Base-by-base conservation (phyloP, 2,888 invertebrate species). In the Germaria angustata region DNA sequence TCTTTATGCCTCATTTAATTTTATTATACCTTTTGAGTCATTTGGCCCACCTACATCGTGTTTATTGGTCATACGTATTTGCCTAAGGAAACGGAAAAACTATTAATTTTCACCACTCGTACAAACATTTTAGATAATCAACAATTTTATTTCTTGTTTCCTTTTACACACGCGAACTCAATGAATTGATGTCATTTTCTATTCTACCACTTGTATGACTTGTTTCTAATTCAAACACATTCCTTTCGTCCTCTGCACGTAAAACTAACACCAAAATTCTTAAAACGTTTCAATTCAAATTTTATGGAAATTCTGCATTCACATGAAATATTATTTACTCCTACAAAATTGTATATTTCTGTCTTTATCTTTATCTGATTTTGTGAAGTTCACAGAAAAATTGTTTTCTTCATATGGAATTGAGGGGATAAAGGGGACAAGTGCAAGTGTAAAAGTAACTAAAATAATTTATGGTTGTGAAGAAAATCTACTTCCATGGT, bases 261-360 rank as follows among this genome's bases (percentile, higher is more conserved):
- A 0, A 53, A 44, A 53, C 13, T 53, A 15, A 61, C 46, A 51
- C 32, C 15, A 15, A 15, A 46, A n/a, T 57, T 80, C 46, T 32
- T 75, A 51, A 59, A 76, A 53, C 61, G 59, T 55, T 76, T 66
- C 61, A 61, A 66, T 66, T 77, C 24, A 61, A 77, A 66, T 59
- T n/a, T 46, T 65, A 66, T 51, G 17, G 66, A 41, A 63, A 46
- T 59, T 66, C 6, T 44, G 22, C 63, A 75, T 57, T 49, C 41
- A 51, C 24, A 11, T 11, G 53, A 41, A 57, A 51, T 46, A 28
- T 28, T 32, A 53, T n/a, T n/a, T n/a, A n/a, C n/a, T n/a, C n/a
- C n/a, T n/a, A n/a, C n/a, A n/a, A n/a, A n/a, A n/a, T n/a, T n/a
- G n/a, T n/a, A n/a, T n/a, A 53, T 53, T 32, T 53, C 7, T 9